Percentiles rank a stretch among this genome's conserved stretches.
Evolutionary conservation across 2,888 invertebrate genomes (phyloP).

Genomic region (Habrosyne pyritoides): DNA sequence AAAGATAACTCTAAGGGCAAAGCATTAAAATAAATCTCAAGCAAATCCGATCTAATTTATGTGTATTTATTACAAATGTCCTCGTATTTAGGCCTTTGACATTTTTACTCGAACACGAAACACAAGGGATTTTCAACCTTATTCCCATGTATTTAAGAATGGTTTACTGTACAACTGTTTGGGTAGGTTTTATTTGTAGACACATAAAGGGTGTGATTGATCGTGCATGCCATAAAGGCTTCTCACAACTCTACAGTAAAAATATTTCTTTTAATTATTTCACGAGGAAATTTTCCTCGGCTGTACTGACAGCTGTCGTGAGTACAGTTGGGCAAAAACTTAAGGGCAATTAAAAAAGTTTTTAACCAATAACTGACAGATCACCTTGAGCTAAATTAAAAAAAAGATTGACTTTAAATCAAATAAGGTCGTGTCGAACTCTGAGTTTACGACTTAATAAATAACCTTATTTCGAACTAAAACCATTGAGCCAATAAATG

Average conservation of each 20-base stretch:
- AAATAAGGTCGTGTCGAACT: background rate
- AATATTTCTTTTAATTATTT: background rate
- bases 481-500: constrained; percentile 16
- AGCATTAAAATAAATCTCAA: constrained; percentile 1
- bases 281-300: no score
- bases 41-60: background rate
- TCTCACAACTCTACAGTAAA: background rate
- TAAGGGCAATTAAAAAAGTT: no score
- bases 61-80: background rate
- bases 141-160: background rate
- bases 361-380: no score
- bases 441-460: background rate
- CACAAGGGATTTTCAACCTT: background rate
- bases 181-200: background rate
- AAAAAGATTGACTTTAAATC: no score
- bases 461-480: background rate
- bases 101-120: background rate
- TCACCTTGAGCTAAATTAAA: no score
- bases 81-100: background rate
- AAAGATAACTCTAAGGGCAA: background rate
- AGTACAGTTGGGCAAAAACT: no score
- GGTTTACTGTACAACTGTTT: background rate
- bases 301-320: no score
- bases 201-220: background rate
- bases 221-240: background rate